Conservation (phyloP, 2,797 vertebrate species). For the Gobionotothen gibberifrons region DNA sequence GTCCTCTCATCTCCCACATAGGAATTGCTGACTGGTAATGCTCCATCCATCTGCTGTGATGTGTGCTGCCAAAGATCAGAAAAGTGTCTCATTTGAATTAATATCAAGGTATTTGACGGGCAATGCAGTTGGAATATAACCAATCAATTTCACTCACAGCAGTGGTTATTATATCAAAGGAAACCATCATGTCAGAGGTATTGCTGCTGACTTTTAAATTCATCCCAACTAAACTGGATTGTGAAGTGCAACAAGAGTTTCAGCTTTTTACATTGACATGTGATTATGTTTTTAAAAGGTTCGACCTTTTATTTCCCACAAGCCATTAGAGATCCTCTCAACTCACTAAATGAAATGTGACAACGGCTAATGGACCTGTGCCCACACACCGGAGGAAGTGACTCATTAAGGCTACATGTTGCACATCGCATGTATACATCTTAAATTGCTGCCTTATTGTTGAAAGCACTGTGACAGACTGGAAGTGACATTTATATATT, state of each 20-base stretch:
- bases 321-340: slow-evolving; percentile 28
- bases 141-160: neutral
- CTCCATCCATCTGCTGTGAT: slow-evolving; percentile 36
- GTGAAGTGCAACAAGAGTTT: neutral
- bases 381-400: slow-evolving; percentile 27
- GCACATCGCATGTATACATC: neutral
- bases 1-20: slow-evolving; percentile 29
- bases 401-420: slow-evolving; percentile 30
- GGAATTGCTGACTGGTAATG: slow-evolving; percentile 40
- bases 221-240: neutral
- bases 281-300: slow-evolving; percentile 18
- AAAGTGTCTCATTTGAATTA: slow-evolving; percentile 6
- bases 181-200: neutral
- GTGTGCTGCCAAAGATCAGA: slow-evolving; percentile 37
- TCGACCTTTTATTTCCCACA: slow-evolving; percentile 45
- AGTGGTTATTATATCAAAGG: neutral
- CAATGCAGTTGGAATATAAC: neutral
- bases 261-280: neutral
- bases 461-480: neutral
- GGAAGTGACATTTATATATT: slow-evolving; percentile 11
- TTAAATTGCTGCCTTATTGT: neutral
- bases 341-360: slow-evolving; percentile 43
- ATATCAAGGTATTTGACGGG: neutral
- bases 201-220: slow-evolving; percentile 7
- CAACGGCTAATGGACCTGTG: slow-evolving; percentile 31